A percentile compares a stretch with the other conserved stretches of the same genome.
Conservation (phyloP, 2,113 vertebrate genomes). For the Otocyon megalotis region DNA sequence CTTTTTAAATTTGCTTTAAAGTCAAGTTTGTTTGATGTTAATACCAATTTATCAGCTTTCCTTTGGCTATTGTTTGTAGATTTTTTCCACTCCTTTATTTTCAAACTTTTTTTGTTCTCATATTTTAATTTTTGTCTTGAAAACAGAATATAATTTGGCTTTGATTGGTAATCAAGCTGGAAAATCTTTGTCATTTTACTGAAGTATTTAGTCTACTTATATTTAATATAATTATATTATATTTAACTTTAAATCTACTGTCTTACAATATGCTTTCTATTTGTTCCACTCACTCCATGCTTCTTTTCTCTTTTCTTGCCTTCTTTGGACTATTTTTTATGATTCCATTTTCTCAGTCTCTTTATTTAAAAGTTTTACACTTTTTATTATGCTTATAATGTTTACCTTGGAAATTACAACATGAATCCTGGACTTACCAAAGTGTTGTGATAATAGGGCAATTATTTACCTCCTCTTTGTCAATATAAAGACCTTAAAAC, state of each 20-base stretch:
- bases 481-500: neutral
- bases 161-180: neutral
- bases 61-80: neutral
- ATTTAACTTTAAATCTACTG: neutral
- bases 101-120: neutral
- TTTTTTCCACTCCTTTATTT: slow-evolving; percentile 20
- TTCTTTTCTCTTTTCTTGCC: neutral
- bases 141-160: neutral
- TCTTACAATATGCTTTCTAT: neutral
- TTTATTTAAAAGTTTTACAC: neutral
- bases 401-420: neutral
- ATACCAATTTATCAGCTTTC: neutral
- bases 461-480: neutral
- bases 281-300: neutral
- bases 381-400: neutral
- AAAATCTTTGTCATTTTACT: neutral
- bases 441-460: neutral
- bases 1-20: neutral
- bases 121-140: slow-evolving; percentile 29
- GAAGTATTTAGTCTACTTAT: neutral
- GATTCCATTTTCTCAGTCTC: neutral
- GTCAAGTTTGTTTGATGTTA: neutral
- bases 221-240: neutral
- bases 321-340: slow-evolving; percentile 21
- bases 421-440: neutral